A percentile compares a stretch with the other conserved stretches of the same genome.
Conservation (phyloP, 2,113 vertebrate species). For the Thalassarche chlororhynchos region DNA sequence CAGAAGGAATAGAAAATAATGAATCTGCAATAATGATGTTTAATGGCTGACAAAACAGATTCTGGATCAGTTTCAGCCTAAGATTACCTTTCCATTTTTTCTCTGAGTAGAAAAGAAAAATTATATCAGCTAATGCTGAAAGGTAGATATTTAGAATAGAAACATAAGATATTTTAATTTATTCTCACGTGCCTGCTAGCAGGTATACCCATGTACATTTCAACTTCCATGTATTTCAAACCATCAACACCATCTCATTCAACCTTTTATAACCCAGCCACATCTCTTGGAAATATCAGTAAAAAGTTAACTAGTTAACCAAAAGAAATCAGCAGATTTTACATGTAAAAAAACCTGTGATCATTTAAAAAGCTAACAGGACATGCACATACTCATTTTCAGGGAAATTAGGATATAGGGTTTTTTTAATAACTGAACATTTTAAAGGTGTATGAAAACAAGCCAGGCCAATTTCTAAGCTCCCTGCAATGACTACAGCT, state of each 20-base stretch:
- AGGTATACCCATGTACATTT: not conserved
- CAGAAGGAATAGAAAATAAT: not conserved
- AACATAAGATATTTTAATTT: not conserved
- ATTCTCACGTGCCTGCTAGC: not conserved
- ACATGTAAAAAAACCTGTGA: not conserved
- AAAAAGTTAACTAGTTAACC: not conserved
- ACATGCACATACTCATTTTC: not conserved
- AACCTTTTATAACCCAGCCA: not conserved
- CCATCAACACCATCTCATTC: not conserved
- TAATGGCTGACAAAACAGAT: not conserved
- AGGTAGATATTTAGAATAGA: not conserved
- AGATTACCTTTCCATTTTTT: not conserved
- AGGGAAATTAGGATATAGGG: not conserved
- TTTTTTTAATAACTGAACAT: not conserved
- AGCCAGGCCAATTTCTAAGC: not conserved
- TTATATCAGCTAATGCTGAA: not conserved
- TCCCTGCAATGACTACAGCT: not conserved
- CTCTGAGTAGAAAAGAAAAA: not conserved
- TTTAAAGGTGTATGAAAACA: not conserved
- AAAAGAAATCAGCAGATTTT: not conserved
- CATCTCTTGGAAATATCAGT: not conserved
- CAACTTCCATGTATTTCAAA: not conserved
- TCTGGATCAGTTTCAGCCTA: not conserved
- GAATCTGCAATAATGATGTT: not conserved
- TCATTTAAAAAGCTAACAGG: not conserved